Percentiles rank a stretch among this genome's conserved stretches.
phyloP scores from a whole-genome alignment of 2,888 invertebrate species.

The Mantis religiosa region DNA sequence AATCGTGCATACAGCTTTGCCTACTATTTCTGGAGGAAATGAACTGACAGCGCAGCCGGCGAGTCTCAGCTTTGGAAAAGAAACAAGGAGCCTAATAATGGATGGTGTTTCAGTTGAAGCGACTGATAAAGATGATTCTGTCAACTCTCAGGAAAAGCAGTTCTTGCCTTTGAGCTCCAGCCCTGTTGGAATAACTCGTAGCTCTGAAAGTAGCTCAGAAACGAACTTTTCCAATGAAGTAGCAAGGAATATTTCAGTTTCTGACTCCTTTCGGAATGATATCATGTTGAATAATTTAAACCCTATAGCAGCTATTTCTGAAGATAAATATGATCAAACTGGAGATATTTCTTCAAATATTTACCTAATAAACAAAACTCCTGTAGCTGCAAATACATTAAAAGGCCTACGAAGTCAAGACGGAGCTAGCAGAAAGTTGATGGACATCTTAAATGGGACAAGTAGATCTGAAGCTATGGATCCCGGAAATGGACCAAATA shows the following conservation, averaged over 20 bases:
- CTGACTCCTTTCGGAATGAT: neutral
- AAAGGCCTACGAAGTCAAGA: neutral
- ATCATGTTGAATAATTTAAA: neutral
- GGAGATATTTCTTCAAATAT: neutral
- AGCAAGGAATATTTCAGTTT: neutral
- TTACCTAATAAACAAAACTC: neutral
- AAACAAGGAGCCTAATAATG: neutral
- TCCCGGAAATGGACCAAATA: neutral
- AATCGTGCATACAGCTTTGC: neutral
- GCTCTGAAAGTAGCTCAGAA: neutral
- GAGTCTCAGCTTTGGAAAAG: neutral
- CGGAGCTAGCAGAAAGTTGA: neutral
- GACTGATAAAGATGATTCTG: neutral
- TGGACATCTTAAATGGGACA: neutral
- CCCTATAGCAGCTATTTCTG: neutral
- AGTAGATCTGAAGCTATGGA: neutral
- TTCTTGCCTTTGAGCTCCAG: neutral
- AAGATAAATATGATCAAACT: neutral
- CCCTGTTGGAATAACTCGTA: neutral
- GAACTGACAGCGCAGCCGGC: neutral
- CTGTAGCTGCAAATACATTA: too few relatives aligned
- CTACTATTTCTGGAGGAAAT: neutral
- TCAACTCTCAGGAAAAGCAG: neutral
- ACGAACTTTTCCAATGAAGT: neutral
- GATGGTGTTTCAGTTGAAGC: neutral